phyloP scores from a whole-genome alignment of 1,140 invertebrate species.

The Achatina immaculata region DNA sequence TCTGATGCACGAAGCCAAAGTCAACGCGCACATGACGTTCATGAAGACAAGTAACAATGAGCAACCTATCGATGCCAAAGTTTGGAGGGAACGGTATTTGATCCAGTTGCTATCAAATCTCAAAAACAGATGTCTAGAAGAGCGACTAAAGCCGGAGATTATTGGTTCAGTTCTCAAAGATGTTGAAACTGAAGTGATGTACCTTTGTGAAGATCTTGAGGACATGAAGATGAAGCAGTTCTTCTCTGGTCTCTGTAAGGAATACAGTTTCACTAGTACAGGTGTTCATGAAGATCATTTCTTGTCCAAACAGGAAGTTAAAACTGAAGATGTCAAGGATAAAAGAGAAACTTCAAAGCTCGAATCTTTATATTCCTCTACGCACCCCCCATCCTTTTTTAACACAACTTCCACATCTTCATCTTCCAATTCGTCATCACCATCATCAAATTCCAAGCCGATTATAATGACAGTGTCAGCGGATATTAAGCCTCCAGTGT shows the following conservation, averaged over 20 bases:
- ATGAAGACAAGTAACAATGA: constrained; percentile 19
- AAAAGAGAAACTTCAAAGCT: neutral
- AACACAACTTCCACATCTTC: constrained; percentile 13
- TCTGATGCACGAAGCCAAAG: constrained; percentile 33
- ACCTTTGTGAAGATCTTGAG: constrained; percentile 18
- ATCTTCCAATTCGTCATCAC: constrained; percentile 9
- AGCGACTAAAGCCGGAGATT: constrained; percentile 18
- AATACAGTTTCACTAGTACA: constrained; percentile 3
- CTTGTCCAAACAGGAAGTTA: constrained; percentile 7
- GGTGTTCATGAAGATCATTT: constrained; percentile 1
- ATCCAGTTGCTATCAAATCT: constrained; percentile 29
- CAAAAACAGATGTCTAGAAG: constrained; percentile 18
- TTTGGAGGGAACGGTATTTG: constrained; percentile 15
- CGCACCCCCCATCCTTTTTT: neutral
- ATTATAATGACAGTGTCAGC: constrained; percentile 32
- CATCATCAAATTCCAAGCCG: constrained; percentile 23
- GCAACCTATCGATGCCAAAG: constrained; percentile 6
- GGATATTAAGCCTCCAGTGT: neutral
- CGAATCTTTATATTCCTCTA: constrained; percentile 2
- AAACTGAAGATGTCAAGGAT: neutral
- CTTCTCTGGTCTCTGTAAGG: neutral
- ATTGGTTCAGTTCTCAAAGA: constrained; percentile 28
- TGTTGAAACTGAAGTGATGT: constrained; percentile 20
- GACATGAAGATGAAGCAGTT: constrained; percentile 30
- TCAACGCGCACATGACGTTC: constrained; percentile 29